Evolutionary conservation across 2,113 vertebrate species (phyloP), one percentile per base, ranked within the genome.

Genomic region (Triplophysa rosa): DNA sequence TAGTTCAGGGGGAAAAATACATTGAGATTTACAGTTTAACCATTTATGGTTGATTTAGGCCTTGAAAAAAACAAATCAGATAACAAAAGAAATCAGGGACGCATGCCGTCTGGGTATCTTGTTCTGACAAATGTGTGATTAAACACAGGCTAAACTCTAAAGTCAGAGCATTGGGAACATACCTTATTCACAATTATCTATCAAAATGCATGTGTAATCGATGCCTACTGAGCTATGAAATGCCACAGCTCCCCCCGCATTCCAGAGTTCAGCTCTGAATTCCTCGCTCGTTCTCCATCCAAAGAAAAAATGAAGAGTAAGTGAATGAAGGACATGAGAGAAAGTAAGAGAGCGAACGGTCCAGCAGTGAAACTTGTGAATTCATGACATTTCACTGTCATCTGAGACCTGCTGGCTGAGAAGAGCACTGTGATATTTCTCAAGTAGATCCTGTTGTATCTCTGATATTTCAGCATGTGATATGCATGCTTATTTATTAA

Each of bases 171-270:
- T 6, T 79, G 65, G 78, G 81, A 86, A 90, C 87, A 85, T 54
- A 80, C 68, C 85, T 88, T 82, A 85, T 90, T 89, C 87, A 77
- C 85, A 90, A 87, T 90, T 88, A 89, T 91, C 87, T 91, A 88
- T 89, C 82, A 89, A 84, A 89, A 90, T 90, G 90, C 89, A 89
- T 86, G 88, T 89, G 86, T 91, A 91, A 92, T 92, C 90, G 84
- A 92, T 91, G 89, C 79, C 87, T 86, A 85, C 87, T 89, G 89
- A 90, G 86, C 88, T 89, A 90, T 92, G 91, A 92, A 92, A 90
- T 92, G 71, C 85, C 80, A 84, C 78, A 80, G 82, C 86, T 88
- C 8, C 19, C 37, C 81, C 76, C 79, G 84, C 81, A 84, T 84
- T 75, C 79, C 19, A 76, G 78, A 88, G 71, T 86, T 83, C 83